Percentiles rank a stretch among this genome's conserved stretches.
These are phyloP conservation scores for Mastomys natalensis DNA, from an alignment of 2,113 vertebrate genomes.

Conservation along the genomic window DNA sequence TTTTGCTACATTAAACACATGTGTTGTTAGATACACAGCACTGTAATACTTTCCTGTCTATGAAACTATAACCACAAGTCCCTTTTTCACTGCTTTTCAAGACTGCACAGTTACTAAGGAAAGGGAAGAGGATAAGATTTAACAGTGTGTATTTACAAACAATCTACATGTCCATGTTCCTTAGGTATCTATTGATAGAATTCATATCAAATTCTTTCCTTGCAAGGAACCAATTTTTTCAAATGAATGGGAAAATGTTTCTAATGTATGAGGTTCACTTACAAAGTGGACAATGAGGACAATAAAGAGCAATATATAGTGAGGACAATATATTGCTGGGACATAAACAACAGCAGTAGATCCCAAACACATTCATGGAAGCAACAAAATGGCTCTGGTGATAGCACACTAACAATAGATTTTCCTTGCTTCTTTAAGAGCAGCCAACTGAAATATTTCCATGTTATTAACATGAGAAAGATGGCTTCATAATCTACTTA, in stretches of 20 bases:
- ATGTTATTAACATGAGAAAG: conserved; percentile 1
- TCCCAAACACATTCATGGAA: background rate
- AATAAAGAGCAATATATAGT: background rate
- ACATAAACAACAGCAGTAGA: background rate
- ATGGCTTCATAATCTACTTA: background rate
- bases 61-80: background rate
- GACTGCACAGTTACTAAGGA: background rate
- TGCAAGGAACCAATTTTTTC: background rate
- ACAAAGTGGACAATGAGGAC: background rate
- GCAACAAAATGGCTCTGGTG: background rate
- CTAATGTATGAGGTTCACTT: background rate
- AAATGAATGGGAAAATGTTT: background rate
- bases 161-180: background rate
- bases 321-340: background rate
- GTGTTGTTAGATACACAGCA: background rate
- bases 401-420: background rate
- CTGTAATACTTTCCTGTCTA: conserved; percentile 10
- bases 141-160: background rate
- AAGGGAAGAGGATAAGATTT: background rate
- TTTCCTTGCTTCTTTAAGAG: background rate
- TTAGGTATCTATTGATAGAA: background rate
- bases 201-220: background rate
- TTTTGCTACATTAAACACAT: background rate
- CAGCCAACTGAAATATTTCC: background rate
- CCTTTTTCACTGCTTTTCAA: background rate